A percentile compares a stretch with the other conserved stretches of the same genome.
Evolutionary conservation across 2,888 invertebrate species (phyloP).

Genomic region (Penaeus monodon): DNA sequence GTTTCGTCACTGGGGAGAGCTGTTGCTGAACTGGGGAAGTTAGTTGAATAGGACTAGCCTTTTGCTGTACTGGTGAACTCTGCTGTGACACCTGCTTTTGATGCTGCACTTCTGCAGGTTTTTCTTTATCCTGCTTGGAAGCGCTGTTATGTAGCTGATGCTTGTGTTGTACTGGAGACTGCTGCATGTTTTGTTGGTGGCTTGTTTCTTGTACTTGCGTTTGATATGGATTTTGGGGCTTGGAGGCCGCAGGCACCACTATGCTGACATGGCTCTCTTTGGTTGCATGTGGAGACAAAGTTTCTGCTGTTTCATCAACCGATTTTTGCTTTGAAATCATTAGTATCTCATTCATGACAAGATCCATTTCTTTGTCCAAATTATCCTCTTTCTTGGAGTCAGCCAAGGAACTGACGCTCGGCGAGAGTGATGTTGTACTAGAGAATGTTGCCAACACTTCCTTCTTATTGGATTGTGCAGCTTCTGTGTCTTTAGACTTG

Average conservation of each 20-base stretch:
- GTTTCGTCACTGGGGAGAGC: not conserved
- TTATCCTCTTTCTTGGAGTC: conserved; percentile 53
- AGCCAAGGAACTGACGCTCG: conserved; percentile 17
- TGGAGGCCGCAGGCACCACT: no score
- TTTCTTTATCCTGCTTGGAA: conserved; percentile 19
- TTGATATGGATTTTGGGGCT: no score
- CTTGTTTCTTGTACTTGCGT: conserved; percentile 1
- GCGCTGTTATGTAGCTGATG: conserved; percentile 1
- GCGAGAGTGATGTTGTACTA: conserved; percentile 28
- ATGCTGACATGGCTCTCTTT: no score
- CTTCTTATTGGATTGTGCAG: not conserved
- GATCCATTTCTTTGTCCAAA: conserved; percentile 61
- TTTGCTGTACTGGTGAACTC: conserved; percentile 23
- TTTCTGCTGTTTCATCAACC: conserved; percentile 29
- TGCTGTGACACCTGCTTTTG: conserved; percentile 29
- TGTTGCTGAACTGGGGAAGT: conserved; percentile 33
- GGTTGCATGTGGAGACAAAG: no score
- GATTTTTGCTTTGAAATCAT: conserved; percentile 62
- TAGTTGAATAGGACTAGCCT: not conserved
- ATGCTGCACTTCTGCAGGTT: not conserved
- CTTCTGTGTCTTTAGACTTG: not conserved
- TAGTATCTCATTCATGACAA: conserved; percentile 64
- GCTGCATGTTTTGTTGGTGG: not conserved
- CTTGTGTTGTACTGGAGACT: conserved; percentile 18
- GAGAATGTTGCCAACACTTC: conserved; percentile 14